Evolutionary conservation across 2,888 invertebrate genomes (phyloP).

Genomic region (Nomada fabriciana): DNA sequence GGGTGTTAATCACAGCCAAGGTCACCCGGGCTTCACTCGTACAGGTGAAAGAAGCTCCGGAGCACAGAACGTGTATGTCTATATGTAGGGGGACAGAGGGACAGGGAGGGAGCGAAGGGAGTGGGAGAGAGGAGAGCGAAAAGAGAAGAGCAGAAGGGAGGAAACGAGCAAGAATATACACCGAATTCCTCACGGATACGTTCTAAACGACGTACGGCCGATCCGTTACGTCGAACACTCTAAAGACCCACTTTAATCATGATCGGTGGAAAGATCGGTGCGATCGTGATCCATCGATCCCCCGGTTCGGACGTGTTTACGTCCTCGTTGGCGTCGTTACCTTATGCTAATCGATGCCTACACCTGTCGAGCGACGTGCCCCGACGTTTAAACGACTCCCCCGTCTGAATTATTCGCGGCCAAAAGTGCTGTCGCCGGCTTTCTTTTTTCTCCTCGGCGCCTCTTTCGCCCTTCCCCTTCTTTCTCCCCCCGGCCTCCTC

Average conservation of each 20-base stretch:
- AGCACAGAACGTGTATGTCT: constrained; percentile 10
- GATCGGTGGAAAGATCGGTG: constrained; percentile 73
- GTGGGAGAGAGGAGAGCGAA: constrained; percentile 6
- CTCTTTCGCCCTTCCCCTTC: constrained; percentile 25
- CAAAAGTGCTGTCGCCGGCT: constrained; percentile 61
- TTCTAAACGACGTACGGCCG: constrained; percentile 62
- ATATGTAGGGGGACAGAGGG: neutral
- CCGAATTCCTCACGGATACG: constrained; percentile 54
- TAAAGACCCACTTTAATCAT: constrained; percentile 73
- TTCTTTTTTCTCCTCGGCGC: constrained; percentile 57
- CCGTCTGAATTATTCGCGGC: constrained; percentile 72
- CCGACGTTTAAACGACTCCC: constrained; percentile 74
- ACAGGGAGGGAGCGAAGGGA: neutral
- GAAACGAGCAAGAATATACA: constrained; percentile 52
- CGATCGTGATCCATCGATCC: constrained; percentile 76
- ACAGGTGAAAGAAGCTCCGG: constrained; percentile 57
- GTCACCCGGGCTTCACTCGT: constrained; percentile 67
- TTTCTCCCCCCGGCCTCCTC: neutral
- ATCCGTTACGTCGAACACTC: constrained; percentile 68
- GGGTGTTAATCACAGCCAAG: constrained; percentile 80
- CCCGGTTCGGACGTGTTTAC: constrained; percentile 74
- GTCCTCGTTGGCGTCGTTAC: constrained; percentile 77
- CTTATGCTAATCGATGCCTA: constrained; percentile 81
- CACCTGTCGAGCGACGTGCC: constrained; percentile 78
- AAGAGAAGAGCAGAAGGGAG: constrained; percentile 1